Evolutionary conservation across 2,797 vertebrate genomes (phyloP).

Genomic region (Sphaeramia orbicularis): DNA sequence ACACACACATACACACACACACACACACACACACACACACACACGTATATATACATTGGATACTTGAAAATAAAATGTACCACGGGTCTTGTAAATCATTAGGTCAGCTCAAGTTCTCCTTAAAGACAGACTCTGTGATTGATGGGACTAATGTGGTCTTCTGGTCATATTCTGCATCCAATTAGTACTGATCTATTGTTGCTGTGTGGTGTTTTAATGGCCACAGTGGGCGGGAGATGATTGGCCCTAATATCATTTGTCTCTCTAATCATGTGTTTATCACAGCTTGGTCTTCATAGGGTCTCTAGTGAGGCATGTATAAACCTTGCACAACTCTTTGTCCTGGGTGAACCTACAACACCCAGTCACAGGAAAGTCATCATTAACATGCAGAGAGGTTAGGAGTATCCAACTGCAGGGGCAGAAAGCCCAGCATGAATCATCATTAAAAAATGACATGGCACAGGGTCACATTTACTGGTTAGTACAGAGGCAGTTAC

Average conservation of each 20-base stretch:
- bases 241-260: conserved; percentile 91
- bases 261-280: conserved; percentile 94
- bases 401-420: conserved; percentile 60
- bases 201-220: conserved; percentile 89
- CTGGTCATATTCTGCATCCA: conserved; percentile 91
- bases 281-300: conserved; percentile 82
- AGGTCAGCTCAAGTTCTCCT: conserved; percentile 86
- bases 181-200: conserved; percentile 94
- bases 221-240: conserved; percentile 90
- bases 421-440: conserved; percentile 65
- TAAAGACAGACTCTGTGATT: conserved; percentile 79
- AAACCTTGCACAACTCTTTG: conserved; percentile 60
- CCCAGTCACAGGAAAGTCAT: conserved; percentile 59
- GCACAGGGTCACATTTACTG: conserved; percentile 56
- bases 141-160: conserved; percentile 86
- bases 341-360: conserved; percentile 47
- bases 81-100: conserved; percentile 67
- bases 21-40: no score
- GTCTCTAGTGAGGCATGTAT: conserved; percentile 83
- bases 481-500: conserved; percentile 49
- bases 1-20: no score
- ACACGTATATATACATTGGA: no score
- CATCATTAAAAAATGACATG: conserved; percentile 74
- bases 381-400: conserved; percentile 75
- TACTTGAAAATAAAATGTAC: neutral